Conservation (phyloP, 1,140 invertebrate species). For the Cyclargus thomasi region DNA sequence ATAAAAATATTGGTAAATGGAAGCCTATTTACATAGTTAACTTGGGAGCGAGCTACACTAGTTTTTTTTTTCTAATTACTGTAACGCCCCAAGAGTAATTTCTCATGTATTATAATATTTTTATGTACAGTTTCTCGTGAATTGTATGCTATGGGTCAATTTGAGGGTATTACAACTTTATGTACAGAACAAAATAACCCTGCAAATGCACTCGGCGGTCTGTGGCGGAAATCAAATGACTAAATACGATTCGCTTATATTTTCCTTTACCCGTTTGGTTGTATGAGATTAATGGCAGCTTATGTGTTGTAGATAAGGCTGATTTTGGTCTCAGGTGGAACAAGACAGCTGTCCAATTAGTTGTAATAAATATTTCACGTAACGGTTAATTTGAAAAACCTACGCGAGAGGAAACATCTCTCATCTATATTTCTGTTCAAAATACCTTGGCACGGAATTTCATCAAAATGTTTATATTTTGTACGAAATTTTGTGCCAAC, state of each 20-base stretch:
- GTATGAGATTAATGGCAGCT: slow-evolving; percentile 34
- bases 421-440: too few relatives aligned
- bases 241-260: not conserved
- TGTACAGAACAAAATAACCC: not conserved
- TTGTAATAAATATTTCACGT: not conserved
- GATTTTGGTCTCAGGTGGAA: not conserved
- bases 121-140: not conserved
- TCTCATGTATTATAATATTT: slow-evolving; percentile 12
- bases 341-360: not conserved
- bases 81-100: not conserved
- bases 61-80: not conserved
- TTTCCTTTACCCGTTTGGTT: not conserved
- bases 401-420: slow-evolving; percentile 33
- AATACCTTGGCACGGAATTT: too few relatives aligned
- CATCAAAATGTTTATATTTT: too few relatives aligned
- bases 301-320: slow-evolving; percentile 36
- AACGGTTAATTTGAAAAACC: not conserved
- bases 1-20: not conserved
- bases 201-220: not conserved
- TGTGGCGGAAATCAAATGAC: not conserved
- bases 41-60: not conserved
- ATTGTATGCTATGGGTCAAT: not conserved
- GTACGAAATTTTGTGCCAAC: too few relatives aligned
- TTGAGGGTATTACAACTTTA: not conserved
- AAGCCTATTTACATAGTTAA: not conserved